Evolutionary conservation across 1,140 invertebrate genomes (phyloP).

Genomic region (Philopotamus ludificatus): DNA sequence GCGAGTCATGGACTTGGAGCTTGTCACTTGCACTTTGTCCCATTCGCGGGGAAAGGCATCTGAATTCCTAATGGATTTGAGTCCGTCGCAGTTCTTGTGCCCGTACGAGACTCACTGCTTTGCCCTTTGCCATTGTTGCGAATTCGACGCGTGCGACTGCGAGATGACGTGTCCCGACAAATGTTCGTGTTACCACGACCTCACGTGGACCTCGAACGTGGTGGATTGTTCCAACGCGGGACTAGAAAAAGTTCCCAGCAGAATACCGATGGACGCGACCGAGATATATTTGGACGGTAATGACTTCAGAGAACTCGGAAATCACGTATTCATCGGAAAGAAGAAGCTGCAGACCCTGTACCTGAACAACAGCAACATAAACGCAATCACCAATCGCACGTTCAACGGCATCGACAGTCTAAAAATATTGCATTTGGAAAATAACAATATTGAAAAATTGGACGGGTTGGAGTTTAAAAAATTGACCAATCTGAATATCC

Average conservation of each 20-base stretch:
- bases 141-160: slow-evolving; percentile 88
- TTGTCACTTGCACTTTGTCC: slow-evolving; percentile 77
- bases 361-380: slow-evolving; percentile 80
- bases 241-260: slow-evolving; percentile 71
- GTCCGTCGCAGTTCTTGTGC: slow-evolving; percentile 81
- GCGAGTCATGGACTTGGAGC: slow-evolving; percentile 80
- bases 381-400: slow-evolving; percentile 75
- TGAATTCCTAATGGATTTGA: slow-evolving; percentile 72
- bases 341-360: slow-evolving; percentile 81
- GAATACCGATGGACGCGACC: slow-evolving; percentile 88
- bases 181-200: slow-evolving; percentile 87
- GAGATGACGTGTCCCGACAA: slow-evolving; percentile 87
- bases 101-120: slow-evolving; percentile 86
- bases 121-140: slow-evolving; percentile 85
- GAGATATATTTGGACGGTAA: slow-evolving; percentile 88
- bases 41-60: slow-evolving; percentile 69
- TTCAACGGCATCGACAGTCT: slow-evolving; percentile 80
- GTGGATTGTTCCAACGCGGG: slow-evolving; percentile 81
- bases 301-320: slow-evolving; percentile 75
- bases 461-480: slow-evolving; percentile 75
- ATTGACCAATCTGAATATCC: slow-evolving; percentile 70
- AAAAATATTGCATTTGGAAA: slow-evolving; percentile 73
- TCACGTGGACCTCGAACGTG: slow-evolving; percentile 87
- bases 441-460: slow-evolving; percentile 74
- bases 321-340: slow-evolving; percentile 84